phyloP scores from a whole-genome alignment of 1,140 invertebrate species.

The Cotesia typhae region DNA sequence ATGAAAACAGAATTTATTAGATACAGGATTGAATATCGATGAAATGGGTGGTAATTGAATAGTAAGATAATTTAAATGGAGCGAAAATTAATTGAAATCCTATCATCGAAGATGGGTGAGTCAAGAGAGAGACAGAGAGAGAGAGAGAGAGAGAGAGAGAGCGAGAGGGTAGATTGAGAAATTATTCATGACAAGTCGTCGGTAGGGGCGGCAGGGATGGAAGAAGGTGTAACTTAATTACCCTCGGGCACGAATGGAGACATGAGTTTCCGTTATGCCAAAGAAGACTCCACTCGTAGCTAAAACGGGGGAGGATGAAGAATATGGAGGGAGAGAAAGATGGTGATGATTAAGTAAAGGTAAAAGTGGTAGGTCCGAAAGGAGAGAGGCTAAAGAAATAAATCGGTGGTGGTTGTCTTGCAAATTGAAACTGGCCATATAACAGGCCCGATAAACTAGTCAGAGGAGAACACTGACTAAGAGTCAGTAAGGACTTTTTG shows the following conservation, averaged over 20 bases:
- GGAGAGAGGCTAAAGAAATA: neutral
- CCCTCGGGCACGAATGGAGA: conserved; percentile 42
- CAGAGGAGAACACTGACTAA: neutral
- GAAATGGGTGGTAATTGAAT: conserved; percentile 13
- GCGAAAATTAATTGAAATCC: conserved; percentile 36
- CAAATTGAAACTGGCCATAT: conserved; percentile 39
- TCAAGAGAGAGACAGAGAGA: neutral
- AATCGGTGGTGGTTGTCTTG: conserved; percentile 9
- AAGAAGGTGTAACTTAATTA: conserved; percentile 50
- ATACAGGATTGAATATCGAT: conserved; percentile 5
- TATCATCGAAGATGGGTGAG: conserved; percentile 17
- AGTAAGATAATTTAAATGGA: conserved; percentile 25
- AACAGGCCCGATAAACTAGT: conserved; percentile 22
- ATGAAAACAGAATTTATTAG: neutral
- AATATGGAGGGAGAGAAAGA: neutral
- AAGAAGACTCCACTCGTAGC: neutral
- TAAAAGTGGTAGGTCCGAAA: conserved; percentile 1
- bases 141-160: neutral
- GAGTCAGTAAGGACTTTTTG: neutral
- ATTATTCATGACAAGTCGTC: conserved; percentile 35
- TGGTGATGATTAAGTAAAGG: conserved; percentile 3
- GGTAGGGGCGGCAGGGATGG: conserved; percentile 16
- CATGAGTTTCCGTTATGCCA: conserved; percentile 37
- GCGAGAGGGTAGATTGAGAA: conserved; percentile 27
- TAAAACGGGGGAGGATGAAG: neutral